Base-by-base conservation (phyloP, 2,113 vertebrate species). In the Morone chrysops region DNA sequence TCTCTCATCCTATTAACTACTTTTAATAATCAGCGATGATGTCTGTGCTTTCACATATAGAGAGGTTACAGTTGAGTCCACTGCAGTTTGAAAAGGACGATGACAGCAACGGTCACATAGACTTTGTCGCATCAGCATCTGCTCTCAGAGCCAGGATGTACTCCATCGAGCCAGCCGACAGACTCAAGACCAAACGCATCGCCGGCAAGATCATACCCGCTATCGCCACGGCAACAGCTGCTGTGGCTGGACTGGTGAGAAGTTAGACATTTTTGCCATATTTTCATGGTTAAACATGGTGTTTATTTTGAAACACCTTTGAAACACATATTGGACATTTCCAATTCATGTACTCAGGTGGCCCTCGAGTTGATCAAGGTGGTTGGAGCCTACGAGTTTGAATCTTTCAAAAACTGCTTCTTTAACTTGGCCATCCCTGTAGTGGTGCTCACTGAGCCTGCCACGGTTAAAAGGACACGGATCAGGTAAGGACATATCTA, bases 121-220 rank as follows among this genome's bases (percentile, higher is more conserved):
- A 99, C 93, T 99, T 98, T 16, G 95, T 99, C 86, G 94, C 97
- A 65, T 95, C 98, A 5, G 98, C 97, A 0, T 99, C 98, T 6
- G 96, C 97, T 60, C 94, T 99, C 85, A 93, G 98, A 90, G 98
- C 98, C 80, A 96, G 88, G 81, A 97, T 99, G 98, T 99, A 99
- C 89, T 96, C 92, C 79, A 99, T 99, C 0, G 97, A 99, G 47
- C 96, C 96, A 0, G 97, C 97, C 6, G 97, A 99, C 90, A 94
- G 98, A 50, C 95, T 99, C 43, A 98, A 99, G 96, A 98, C 98
- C 75, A 99, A 99, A 82, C 97, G 98, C 51, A 99, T 99, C 60
- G 98, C 98, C 51, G 98, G 98, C 4, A 99, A 98, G 93, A 99
- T 99, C 85, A 99, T 99, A 89, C 98, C 98, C 20, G 98, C 98